Percentiles rank a stretch among this genome's conserved stretches.
Conservation (phyloP, 35 echinoderm and acorn worm species). For the Holothuria glaberrima region DNA sequence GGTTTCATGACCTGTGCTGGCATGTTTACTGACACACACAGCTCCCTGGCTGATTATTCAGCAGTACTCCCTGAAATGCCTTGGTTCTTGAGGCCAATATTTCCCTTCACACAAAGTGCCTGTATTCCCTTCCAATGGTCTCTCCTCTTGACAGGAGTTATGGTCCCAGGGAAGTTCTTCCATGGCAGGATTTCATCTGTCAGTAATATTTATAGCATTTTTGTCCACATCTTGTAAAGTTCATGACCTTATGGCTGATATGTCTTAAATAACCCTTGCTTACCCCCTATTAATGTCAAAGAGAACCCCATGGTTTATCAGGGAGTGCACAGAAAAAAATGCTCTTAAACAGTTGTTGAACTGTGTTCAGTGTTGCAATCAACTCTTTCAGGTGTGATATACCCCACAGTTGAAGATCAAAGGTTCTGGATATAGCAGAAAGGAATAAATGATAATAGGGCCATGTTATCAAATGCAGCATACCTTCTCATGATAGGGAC, state of each 20-base stretch:
- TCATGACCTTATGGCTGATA: neutral
- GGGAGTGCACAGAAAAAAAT: neutral
- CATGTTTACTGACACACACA: constrained; percentile 16
- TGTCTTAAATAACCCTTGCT: constrained; percentile 42
- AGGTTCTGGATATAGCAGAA: no score
- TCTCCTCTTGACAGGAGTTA: no score
- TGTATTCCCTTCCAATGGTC: no score
- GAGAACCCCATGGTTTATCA: constrained; percentile 23
- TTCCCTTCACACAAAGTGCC: no score
- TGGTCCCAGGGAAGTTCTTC: neutral
- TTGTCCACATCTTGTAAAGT: constrained; percentile 56
- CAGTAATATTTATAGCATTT: constrained; percentile 48
- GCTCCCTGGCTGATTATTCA: neutral
- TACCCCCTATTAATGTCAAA: constrained; percentile 60
- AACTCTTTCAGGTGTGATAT: no score
- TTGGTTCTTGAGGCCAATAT: no score
- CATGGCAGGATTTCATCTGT: constrained; percentile 35
- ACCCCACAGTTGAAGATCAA: no score
- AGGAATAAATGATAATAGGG: no score
- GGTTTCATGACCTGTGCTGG: neutral
- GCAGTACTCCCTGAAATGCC: neutral
- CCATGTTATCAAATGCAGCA: no score
- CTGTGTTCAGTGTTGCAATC: neutral
- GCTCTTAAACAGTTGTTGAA: neutral
- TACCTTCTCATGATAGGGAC: no score